These are phyloP conservation scores for Chaetoderma sp. DNA, from an alignment of 2,888 invertebrate genomes.

Conservation along the genomic window DNA sequence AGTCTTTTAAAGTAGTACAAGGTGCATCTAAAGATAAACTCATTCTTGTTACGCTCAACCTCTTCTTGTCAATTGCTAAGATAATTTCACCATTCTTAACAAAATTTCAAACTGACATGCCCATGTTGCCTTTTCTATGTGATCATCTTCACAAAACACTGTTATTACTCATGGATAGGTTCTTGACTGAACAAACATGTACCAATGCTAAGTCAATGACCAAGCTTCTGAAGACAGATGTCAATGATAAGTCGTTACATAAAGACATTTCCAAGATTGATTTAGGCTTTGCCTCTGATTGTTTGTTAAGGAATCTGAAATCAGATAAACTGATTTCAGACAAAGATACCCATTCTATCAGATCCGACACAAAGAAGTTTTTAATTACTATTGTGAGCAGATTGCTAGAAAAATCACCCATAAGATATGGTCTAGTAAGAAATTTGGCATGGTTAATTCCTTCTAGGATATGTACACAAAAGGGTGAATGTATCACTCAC, in stretches of 20 bases:
- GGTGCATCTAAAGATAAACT: not conserved
- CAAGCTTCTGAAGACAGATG: no score
- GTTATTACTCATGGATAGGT: not conserved
- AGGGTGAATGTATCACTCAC: not conserved
- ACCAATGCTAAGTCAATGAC: no score
- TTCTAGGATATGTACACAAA: not conserved
- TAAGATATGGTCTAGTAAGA: conserved; percentile 17
- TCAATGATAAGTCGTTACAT: not conserved
- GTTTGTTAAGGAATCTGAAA: not conserved
- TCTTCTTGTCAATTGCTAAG: not conserved
- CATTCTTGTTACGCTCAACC: not conserved
- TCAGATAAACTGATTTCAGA: not conserved
- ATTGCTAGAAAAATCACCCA: conserved; percentile 19
- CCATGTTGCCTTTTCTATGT: conserved; percentile 23
- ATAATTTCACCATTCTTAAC: conserved; percentile 18
- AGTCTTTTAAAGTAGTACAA: not conserved
- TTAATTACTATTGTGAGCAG: conserved; percentile 4
- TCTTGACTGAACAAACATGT: not conserved
- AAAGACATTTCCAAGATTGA: not conserved
- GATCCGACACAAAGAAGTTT: conserved; percentile 1
- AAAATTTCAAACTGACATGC: conserved; percentile 25
- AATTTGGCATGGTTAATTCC: conserved; percentile 5
- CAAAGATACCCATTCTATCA: not conserved
- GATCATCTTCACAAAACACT: not conserved
- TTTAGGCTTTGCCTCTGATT: not conserved